Evolutionary conservation across 2,113 vertebrate species (phyloP).

Genomic region (Sylvia atricapilla): DNA sequence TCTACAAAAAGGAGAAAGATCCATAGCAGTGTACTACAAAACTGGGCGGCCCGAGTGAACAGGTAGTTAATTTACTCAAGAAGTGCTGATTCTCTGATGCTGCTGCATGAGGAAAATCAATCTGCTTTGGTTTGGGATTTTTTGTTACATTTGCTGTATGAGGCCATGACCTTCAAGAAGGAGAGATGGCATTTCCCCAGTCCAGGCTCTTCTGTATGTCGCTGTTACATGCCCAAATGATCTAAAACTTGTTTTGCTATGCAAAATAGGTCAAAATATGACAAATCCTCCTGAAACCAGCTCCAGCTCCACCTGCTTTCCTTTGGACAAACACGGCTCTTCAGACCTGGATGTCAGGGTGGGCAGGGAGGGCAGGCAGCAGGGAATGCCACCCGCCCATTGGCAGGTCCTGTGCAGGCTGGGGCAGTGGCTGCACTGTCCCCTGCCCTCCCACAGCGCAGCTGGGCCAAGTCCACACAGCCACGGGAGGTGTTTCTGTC

Average conservation of each 20-base stretch:
- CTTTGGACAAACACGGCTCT: neutral
- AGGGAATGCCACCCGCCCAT: accelerated
- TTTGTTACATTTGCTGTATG: neutral
- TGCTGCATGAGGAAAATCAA: neutral
- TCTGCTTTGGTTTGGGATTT: neutral
- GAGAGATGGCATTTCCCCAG: neutral
- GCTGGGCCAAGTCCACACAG: neutral
- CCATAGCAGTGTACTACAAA: accelerated
- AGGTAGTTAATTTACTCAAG: neutral
- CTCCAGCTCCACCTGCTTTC: neutral
- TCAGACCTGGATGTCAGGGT: neutral
- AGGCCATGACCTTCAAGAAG: neutral
- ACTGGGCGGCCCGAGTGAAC: neutral
- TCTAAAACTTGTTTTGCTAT: neutral
- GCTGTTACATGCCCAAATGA: neutral
- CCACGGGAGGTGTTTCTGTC: neutral
- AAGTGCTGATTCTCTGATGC: neutral
- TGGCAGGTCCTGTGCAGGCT: neutral
- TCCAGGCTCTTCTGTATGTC: neutral
- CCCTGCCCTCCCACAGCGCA: neutral
- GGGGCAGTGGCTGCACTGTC: accelerated
- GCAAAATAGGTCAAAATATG: neutral
- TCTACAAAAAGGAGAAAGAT: neutral
- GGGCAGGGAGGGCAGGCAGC: neutral
- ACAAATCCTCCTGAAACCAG: neutral